Base-by-base conservation (phyloP, 2,888 invertebrate species). In the Helicoverpa assulta region DNA sequence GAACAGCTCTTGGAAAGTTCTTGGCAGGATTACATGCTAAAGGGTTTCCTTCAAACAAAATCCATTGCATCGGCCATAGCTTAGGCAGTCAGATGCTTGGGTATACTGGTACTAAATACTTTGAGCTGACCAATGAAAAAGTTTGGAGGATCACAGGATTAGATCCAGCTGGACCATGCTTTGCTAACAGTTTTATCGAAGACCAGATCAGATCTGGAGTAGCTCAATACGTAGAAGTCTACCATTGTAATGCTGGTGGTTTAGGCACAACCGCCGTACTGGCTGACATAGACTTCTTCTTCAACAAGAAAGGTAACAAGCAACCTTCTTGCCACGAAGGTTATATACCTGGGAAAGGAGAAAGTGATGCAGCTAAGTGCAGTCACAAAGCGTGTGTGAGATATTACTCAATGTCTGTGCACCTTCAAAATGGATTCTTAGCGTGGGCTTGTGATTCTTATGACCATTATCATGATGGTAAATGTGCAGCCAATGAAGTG, bases 181-280 rank as follows among this genome's bases (percentile, higher is more conserved):
- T 95, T 61, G 93, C 94, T 0, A 94, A 95, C 73, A 89, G 91
- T 47, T 85, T 91, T 0, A 89, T 92, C 1, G 89, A 93, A 21
- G 91, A 96, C 52, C 94, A 96, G 70, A 89, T 97, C 1, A 91
- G 96, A 69, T 93, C 94, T 47, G 94, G 95, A 2, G 96, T 97
- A 21, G 97, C 96, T 0, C 88, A 93, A 5, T 96, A 96, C 81
- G 97, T 97, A 0, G 97, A 97, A 86, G 95, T 96, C 0, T 95
- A 96, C 75, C 97, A 97, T 85, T 97, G 97, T 8, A 96, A 96
- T 74, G 96, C 95, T 53, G 96, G 96, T 4, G 94, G 94, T 0
- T 86, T 96, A 14, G 96, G 96, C 1, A 95, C 96, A 0, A 95
- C 92, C 1, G 90, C 93, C 37, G 94, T 96, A 0, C 81, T 96